Evolutionary conservation across 2,888 invertebrate species (phyloP).

Genomic region (Ligdia adustata): DNA sequence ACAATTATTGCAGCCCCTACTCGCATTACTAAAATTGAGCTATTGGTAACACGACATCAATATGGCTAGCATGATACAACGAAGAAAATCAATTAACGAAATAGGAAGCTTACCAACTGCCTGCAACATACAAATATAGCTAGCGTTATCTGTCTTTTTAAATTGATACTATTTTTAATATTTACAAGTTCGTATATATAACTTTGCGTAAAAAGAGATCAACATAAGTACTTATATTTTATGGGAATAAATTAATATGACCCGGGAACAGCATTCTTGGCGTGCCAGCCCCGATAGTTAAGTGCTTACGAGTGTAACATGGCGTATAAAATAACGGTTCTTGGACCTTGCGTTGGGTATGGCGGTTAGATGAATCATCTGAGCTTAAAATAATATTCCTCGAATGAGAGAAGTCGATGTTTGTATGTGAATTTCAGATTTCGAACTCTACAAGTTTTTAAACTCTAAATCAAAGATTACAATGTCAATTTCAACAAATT

Average conservation of each 20-base stretch:
- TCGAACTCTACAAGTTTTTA: too few species aligned
- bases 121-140: background rate
- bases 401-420: too few species aligned
- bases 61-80: too few species aligned
- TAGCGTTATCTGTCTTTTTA: background rate
- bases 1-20: too few species aligned
- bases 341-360: conserved; percentile 3
- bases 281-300: conserved; percentile 9
- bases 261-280: conserved; percentile 15
- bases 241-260: conserved; percentile 2
- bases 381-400: background rate
- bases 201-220: conserved; percentile 2
- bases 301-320: conserved; percentile 1
- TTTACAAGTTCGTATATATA: background rate
- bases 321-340: conserved; percentile 4
- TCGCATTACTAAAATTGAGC: too few species aligned
- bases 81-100: background rate
- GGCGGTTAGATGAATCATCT: background rate
- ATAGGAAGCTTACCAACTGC: background rate
- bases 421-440: too few species aligned
- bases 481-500: too few species aligned
- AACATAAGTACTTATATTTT: background rate
- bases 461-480: too few species aligned
- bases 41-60: too few species aligned
- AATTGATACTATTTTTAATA: background rate